Base-by-base conservation (phyloP, 2,888 invertebrate species). In the Nematopogon swammerdamellus region DNA sequence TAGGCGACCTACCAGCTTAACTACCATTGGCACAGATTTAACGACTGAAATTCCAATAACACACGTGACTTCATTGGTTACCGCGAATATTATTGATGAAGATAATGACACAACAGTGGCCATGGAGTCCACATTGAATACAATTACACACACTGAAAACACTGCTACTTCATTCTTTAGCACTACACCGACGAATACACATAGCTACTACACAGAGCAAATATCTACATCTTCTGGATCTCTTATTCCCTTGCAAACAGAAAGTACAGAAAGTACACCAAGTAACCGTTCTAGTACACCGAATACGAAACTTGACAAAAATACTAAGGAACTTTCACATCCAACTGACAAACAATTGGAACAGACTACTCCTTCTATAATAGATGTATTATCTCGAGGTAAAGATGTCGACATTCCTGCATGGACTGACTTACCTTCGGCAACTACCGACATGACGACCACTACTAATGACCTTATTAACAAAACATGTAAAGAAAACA, bases 401-500 rank as follows among this genome's bases (percentile, higher is more conserved):
- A 77, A 76, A 59, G 70, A 72, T 56, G 64, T 71, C 52, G 75
- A 79, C 57, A 77, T 80, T 58, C 64, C 68, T 49, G 77, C 79
- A 54, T 76, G 76, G 73, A 72, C 74, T 54, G 75, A 79, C 59
- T 68, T 68, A 47, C 69, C 70, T 45, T 57, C 29, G 17, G 46
- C 63, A 36, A 58, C 61, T 52, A 63, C 67, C 61, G 72, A 80
- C 63, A 58, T 70, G 55, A 81, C 77, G 54, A 50, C 54, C 50
- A 59, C 71, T 51, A 71, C 69, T 58, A 75, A 76, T 55, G 69
- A 70, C 60, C 52, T 60, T 30, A 67, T 62, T 67, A 72, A 70
- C 60, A 62, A 58, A 56, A 61, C 69, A 61, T 89, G 89, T 77
- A 77, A 76, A 61, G 71, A 70, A 61, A 83, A 88, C 67, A 68